Conservation (phyloP, 2,113 vertebrate genomes). For the Sturnira hondurensis region DNA sequence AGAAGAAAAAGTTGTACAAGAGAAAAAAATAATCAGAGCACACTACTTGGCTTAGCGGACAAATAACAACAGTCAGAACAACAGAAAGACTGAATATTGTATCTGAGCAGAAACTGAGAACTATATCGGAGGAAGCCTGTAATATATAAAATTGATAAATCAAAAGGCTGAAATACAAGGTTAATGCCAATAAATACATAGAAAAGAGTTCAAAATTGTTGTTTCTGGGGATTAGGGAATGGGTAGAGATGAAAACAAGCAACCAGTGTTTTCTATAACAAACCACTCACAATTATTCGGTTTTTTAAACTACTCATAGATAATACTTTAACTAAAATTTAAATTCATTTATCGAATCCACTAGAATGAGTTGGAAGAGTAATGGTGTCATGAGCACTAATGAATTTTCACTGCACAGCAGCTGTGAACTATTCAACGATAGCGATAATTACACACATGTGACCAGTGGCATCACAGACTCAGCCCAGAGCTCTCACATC, state of each 20-base stretch:
- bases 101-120: neutral
- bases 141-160: neutral
- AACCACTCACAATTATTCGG: neutral
- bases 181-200: neutral
- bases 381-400: neutral
- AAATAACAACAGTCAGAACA: neutral
- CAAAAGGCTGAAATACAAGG: neutral
- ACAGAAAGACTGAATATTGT: neutral
- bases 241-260: neutral
- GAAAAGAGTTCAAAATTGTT: neutral
- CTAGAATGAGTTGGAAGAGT: neutral
- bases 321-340: constrained; percentile 13
- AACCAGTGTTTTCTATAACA: neutral
- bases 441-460: neutral
- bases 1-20: neutral
- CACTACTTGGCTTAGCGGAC: neutral
- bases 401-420: neutral
- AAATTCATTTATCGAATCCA: neutral
- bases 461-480: neutral
- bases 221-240: neutral
- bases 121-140: neutral
- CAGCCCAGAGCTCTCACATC: neutral
- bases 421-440: neutral
- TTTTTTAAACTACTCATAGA: neutral
- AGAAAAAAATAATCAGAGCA: neutral